Percentiles rank a stretch among this genome's conserved stretches.
Evolutionary conservation across 1,140 invertebrate genomes (phyloP).

Genomic region (Oryzaephilus surinamensis): DNA sequence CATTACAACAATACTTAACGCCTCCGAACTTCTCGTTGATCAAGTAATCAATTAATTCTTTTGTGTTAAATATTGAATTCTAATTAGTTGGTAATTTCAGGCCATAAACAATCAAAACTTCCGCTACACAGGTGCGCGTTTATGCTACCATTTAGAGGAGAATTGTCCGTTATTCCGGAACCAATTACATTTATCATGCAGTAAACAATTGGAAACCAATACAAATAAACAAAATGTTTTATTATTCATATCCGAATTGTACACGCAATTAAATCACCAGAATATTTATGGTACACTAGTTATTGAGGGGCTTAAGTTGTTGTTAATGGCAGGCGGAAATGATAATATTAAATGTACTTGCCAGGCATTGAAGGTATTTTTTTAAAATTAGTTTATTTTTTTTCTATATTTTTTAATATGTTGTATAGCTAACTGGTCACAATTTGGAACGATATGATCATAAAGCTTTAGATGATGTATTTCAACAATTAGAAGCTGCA

Average conservation of each 20-base stretch:
- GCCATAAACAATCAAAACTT: too few relatives aligned
- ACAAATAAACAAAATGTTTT: slow-evolving; percentile 25
- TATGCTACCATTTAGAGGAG: too few relatives aligned
- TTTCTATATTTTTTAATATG: neutral
- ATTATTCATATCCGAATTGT: slow-evolving; percentile 33
- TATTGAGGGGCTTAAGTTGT: slow-evolving; percentile 23
- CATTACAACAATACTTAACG: too few relatives aligned
- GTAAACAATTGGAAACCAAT: slow-evolving; percentile 24
- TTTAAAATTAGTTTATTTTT: neutral
- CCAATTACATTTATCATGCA: slow-evolving; percentile 25
- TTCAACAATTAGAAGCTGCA: slow-evolving; percentile 17
- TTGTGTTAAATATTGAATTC: too few relatives aligned
- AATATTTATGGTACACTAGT: slow-evolving; percentile 26
- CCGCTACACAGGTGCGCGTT: too few relatives aligned
- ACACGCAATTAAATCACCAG: slow-evolving; percentile 25
- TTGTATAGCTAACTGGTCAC: slow-evolving; percentile 28
- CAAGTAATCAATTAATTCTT: too few relatives aligned
- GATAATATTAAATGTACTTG: slow-evolving; percentile 45
- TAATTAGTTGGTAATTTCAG: too few relatives aligned
- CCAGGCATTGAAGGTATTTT: slow-evolving; percentile 41
- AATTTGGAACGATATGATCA: slow-evolving; percentile 27
- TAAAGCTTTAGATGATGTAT: slow-evolving; percentile 25
- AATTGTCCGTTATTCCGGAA: too few relatives aligned
- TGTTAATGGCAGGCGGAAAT: slow-evolving; percentile 19
- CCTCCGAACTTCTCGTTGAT: too few relatives aligned